phyloP scores from a whole-genome alignment of 2,113 vertebrate species.

The Phodopus roborovskii region DNA sequence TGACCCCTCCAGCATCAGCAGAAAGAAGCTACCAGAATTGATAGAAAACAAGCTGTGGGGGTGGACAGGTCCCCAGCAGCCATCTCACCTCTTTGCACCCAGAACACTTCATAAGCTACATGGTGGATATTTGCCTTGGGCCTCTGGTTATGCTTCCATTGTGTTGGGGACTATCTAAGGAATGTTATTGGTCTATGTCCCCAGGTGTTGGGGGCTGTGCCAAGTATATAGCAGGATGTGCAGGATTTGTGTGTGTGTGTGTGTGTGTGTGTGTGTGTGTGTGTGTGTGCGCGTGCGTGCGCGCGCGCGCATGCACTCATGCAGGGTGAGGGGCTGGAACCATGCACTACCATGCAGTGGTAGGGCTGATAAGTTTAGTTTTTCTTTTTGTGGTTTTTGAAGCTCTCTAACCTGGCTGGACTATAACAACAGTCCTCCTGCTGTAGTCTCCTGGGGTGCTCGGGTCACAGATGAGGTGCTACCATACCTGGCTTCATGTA shows the following conservation, averaged over 20 bases:
- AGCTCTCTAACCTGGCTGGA: background rate
- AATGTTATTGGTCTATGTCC: background rate
- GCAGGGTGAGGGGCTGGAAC: background rate
- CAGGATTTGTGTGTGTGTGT: background rate
- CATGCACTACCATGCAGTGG: too few relatives aligned
- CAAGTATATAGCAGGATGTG: background rate
- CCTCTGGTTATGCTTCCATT: background rate
- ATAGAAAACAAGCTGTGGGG: background rate
- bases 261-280: background rate
- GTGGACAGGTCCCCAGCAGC: background rate
- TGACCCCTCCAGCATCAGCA: background rate
- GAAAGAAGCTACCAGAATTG: background rate
- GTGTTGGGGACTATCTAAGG: slow-evolving; percentile 40
- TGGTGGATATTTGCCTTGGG: background rate
- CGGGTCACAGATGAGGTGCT: background rate
- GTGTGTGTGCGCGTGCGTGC: background rate
- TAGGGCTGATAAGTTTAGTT: background rate
- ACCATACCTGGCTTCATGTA: background rate
- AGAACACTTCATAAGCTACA: background rate
- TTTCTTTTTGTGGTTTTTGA: background rate
- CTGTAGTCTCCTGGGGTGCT: background rate
- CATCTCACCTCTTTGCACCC: background rate
- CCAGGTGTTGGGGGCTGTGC: background rate
- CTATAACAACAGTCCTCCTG: background rate
- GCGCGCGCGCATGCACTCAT: fast-evolving